Base-by-base conservation (phyloP, 2,888 invertebrate genomes). In the Caenorhabditis sp. region DNA sequence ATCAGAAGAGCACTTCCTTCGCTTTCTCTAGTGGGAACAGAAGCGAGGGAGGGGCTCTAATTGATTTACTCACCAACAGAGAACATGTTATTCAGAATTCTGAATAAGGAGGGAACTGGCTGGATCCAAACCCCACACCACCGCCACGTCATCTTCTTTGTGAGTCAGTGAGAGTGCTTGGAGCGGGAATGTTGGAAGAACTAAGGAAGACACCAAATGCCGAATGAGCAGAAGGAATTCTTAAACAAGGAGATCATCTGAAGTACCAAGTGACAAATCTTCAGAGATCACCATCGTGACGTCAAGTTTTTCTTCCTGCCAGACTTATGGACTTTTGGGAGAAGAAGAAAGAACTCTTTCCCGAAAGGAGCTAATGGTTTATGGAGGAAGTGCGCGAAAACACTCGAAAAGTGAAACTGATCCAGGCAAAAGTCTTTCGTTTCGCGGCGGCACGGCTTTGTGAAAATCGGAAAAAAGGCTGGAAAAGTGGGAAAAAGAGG, bases 381-480 rank as follows among this genome's bases (percentile, higher is more conserved):
- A 15, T 9, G 56, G 9, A 18, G 35, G 20, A 56, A 56, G 55
- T 55, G 55, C 55, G 55, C 28, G 28, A 56, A 60, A 32, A 51
- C 60, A 69, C 69, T 69, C 35, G n/a, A 44, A 68, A 68, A 24
- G 56, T 20, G 58, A 22, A 35, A 58, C 32, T 67, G 55, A 67
- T 67, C 55, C 40, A 20, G 4, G 32, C n/a, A n/a, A 28, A 37
- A 20, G 55, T 40, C 60, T 61, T 61, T 51, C n/a, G n/a, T n/a
- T n/a, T n/a, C n/a, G 51, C 51, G 55, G 28, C 5, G 40, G 40
- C 40, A 40, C 6, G 56, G 56, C 28, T 56, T 56, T 56, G 56
- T 56, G 55, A 55, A 6, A 55, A 55, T 47, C 2, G 18, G 18
- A 18, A 47, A 47, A n/a, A 47, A 47, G 3, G 47, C 47, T 47